Percentiles rank a stretch among this genome's conserved stretches.
Evolutionary conservation across 2,888 invertebrate genomes (phyloP).

Genomic region (Monoplex corrugatus): DNA sequence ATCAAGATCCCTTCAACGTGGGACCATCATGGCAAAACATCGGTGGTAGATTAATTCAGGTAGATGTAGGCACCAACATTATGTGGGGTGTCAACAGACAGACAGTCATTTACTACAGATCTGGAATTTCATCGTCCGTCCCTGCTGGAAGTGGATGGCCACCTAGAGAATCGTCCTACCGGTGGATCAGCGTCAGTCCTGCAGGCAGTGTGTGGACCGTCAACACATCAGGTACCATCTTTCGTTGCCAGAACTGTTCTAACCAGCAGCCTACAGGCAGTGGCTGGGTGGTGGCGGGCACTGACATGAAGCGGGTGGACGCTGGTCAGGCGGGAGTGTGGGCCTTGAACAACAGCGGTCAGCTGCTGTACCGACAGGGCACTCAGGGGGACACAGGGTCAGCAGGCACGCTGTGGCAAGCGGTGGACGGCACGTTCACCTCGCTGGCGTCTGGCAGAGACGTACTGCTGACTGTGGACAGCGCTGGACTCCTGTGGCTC

Average conservation of each 20-base stretch:
- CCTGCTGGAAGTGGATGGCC: not conserved
- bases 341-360: not conserved
- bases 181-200: not conserved
- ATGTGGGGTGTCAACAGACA: not conserved
- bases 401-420: not conserved
- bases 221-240: not conserved
- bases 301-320: not conserved
- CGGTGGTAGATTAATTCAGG: not conserved
- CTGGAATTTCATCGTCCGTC: not conserved
- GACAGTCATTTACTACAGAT: not conserved
- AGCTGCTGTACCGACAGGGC: conserved; percentile 23
- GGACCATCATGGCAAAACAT: not conserved
- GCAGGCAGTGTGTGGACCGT: not conserved
- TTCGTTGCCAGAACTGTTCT: not conserved
- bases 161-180: not conserved
- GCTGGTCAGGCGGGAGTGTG: not conserved
- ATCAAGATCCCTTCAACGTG: not conserved
- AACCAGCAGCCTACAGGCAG: too few species aligned
- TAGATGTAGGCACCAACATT: not conserved
- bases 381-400: conserved; percentile 9
- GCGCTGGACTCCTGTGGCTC: not conserved
- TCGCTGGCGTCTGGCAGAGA: not conserved
- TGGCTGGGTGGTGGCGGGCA: not conserved
- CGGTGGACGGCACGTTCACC: not conserved
- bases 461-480: not conserved